Evolutionary conservation across 2,888 invertebrate species (phyloP).

Genomic region (Microctonus hyperodae): DNA sequence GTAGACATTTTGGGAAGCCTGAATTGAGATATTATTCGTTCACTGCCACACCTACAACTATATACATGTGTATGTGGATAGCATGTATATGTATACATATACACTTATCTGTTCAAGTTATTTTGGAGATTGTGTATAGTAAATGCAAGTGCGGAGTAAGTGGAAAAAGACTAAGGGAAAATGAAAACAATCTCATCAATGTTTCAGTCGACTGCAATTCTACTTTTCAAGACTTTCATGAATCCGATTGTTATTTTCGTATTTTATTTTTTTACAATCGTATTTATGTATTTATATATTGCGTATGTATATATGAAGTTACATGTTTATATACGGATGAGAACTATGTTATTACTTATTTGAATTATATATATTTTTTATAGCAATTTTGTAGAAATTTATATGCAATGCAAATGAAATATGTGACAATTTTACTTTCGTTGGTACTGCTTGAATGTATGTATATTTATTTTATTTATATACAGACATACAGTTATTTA

Average conservation of each 20-base stretch:
- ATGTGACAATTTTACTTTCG: neutral
- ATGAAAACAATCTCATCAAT: neutral
- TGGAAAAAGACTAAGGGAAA: neutral
- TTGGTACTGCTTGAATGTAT: neutral
- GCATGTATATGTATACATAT: too few relatives aligned
- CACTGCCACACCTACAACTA: neutral
- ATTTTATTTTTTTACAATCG: neutral
- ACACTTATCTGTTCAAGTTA: neutral
- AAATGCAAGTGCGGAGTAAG: neutral
- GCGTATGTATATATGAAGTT: neutral
- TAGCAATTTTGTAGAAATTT: neutral
- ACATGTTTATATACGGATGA: neutral
- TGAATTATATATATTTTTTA: neutral
- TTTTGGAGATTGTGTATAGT: neutral
- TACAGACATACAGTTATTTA: too few relatives aligned
- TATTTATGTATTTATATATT: neutral
- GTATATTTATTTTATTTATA: neutral
- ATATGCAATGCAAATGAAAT: slow-evolving; percentile 2
- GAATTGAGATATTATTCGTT: neutral
- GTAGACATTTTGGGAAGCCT: neutral
- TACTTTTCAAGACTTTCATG: slow-evolving; percentile 9
- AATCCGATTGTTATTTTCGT: neutral
- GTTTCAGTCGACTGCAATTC: neutral
- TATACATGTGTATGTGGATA: neutral
- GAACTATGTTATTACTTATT: neutral